Evolutionary conservation across 2,797 vertebrate genomes (phyloP), one percentile per base, ranked within the genome.

Genomic region (Pseudochaenichthys georgianus): DNA sequence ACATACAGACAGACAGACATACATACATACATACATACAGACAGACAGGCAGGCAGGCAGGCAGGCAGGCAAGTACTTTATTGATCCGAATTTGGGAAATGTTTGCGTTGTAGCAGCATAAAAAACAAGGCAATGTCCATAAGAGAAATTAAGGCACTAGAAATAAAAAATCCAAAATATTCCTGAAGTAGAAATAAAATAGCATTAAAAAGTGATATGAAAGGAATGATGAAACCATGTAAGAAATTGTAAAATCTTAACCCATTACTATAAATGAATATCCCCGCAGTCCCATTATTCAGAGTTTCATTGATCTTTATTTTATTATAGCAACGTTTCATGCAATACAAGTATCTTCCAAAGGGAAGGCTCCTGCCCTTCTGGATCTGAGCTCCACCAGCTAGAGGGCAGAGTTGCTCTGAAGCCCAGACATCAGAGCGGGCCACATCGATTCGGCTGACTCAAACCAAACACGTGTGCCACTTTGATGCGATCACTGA

Each of bases 401-500:
- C 50, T 58, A 81, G 76, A 87, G 80, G 71, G 74, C 78, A 87
- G 75, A 79, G 83, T 70, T 65, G 60, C 70, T 80, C 60, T 50
- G 68, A 77, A 67, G 69, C 50, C 5, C 16, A 64, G n/a, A 13
- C 74, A 72, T 78, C 63, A 79, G 21, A 80, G 42, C n/a, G 16
- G 45, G 42, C 28, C 53, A 48, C 43, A 66, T 87, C 70, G 34
- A 42, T 73, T 68, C 69, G 52, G n/a, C 75, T 85, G 86, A 81
- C 82, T 73, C 50, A 13, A 16, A 69, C 81, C 83, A 87, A 79
- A 76, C 79, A 73, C 64, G 77, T 78, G 78, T 82, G 77, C 61
- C 82, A 74, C 76, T 81, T 64, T 75, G 66, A 81, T 42, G 69
- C 28, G 21, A 81, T 80, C 61, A 21, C 70, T 60, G 61, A 59